phyloP scores from a whole-genome alignment of 2,113 vertebrate genomes.

The Hyla sarda region DNA sequence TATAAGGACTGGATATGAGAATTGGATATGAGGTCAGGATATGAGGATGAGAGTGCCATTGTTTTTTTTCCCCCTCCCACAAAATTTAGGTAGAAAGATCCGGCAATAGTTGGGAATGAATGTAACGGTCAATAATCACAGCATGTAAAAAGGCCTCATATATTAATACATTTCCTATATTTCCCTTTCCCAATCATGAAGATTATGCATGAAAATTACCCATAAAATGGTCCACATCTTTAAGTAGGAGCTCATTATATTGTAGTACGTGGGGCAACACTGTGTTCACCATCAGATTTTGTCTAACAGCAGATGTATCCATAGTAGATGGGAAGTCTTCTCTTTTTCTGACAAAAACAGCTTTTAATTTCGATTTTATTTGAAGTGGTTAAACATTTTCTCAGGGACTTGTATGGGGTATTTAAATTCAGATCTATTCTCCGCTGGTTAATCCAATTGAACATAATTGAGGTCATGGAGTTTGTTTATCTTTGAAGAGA shows the following conservation, averaged over 20 bases:
- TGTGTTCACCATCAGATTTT: neutral
- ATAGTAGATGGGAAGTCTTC: neutral
- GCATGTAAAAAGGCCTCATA: too few relatives aligned
- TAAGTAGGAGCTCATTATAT: neutral
- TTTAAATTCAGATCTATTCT: constrained; percentile 40
- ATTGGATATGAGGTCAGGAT: too few relatives aligned
- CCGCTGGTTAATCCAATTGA: constrained; percentile 53
- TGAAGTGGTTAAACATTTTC: constrained; percentile 38
- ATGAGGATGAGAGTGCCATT: too few relatives aligned
- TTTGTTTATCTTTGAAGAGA: constrained; percentile 46
- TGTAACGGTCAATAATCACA: too few relatives aligned
- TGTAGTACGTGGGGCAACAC: neutral
- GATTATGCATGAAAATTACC: too few relatives aligned
- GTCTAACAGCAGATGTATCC: neutral
- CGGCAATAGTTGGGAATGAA: too few relatives aligned
- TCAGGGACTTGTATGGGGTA: constrained; percentile 20
- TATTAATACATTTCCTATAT: too few relatives aligned
- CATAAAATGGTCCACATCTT: too few relatives aligned
- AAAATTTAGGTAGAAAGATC: too few relatives aligned
- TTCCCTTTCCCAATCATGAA: too few relatives aligned
- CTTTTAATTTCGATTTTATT: constrained; percentile 18
- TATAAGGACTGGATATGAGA: too few relatives aligned
- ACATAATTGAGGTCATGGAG: constrained; percentile 47
- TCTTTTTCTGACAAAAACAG: neutral
- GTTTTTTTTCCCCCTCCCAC: too few relatives aligned